phyloP scores from a whole-genome alignment of 2,888 invertebrate genomes.

The Harpalus rufipes region DNA sequence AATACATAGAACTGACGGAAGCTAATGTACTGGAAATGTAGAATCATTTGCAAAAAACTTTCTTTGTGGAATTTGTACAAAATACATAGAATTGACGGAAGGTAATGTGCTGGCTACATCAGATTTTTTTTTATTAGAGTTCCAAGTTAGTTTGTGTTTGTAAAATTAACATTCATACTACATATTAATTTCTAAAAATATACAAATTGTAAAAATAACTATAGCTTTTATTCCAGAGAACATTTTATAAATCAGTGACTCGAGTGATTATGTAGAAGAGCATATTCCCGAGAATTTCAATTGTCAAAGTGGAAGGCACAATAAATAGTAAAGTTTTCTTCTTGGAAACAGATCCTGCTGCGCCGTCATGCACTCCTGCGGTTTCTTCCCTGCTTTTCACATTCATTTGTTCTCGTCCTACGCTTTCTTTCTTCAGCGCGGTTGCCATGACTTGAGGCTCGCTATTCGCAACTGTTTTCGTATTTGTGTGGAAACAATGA shows the following conservation, averaged over 20 bases:
- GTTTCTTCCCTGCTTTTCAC: conserved; percentile 26
- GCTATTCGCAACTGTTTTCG: conserved; percentile 50
- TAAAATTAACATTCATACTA: neutral
- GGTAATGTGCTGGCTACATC: no score
- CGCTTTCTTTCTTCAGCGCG: conserved; percentile 8
- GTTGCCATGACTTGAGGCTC: conserved; percentile 44
- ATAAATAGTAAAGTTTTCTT: conserved; percentile 63
- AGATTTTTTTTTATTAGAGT: no score
- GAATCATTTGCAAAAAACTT: no score
- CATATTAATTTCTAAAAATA: neutral
- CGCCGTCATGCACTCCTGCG: conserved; percentile 26
- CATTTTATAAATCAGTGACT: neutral
- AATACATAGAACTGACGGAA: no score
- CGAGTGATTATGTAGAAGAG: conserved; percentile 58
- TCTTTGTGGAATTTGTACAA: no score
- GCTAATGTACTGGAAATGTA: no score
- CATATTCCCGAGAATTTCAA: conserved; percentile 61
- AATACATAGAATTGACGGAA: no score
- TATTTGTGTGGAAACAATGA: conserved; percentile 53
- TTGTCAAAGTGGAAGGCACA: conserved; percentile 62
- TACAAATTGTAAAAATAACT: neutral
- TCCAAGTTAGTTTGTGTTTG: no score
- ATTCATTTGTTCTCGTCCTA: conserved; percentile 25
- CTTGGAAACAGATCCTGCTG: conserved; percentile 38
- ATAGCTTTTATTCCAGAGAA: neutral